phyloP scores from a whole-genome alignment of 30 jellyfish, hydroid and myxozoan genomes.

The Sanderia malayensis region DNA sequence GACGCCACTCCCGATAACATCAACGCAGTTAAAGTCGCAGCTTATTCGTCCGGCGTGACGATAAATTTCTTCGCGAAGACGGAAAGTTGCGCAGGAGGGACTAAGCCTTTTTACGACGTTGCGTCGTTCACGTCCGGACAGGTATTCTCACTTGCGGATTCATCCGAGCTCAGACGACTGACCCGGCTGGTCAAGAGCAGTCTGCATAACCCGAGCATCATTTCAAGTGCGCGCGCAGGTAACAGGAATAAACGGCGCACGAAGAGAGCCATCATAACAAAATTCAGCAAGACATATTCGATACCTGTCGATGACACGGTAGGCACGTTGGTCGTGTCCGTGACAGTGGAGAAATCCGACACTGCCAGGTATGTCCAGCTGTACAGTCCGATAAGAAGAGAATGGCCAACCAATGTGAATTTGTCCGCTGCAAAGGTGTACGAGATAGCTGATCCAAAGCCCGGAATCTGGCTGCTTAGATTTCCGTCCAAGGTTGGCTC shows the following conservation, averaged over 20 bases:
- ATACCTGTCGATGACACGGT: conserved; percentile 72
- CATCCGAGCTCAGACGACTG: conserved; percentile 50
- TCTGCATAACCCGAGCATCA: conserved; percentile 49
- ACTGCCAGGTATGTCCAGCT: conserved; percentile 40
- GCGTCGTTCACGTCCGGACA: conserved; percentile 93
- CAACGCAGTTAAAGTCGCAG: conserved; percentile 72
- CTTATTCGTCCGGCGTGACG: conserved; percentile 72
- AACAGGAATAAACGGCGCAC: conserved; percentile 22
- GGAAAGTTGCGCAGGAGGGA: conserved; percentile 76
- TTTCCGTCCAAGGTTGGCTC: conserved; percentile 48
- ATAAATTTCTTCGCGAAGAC: conserved; percentile 79
- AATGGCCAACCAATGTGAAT: conserved; percentile 41
- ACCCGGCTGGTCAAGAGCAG: conserved; percentile 55
- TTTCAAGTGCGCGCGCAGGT: conserved; percentile 48
- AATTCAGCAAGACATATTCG: conserved; percentile 10
- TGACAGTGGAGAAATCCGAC: conserved; percentile 40
- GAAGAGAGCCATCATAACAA: conserved; percentile 29
- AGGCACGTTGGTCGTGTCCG: conserved; percentile 54
- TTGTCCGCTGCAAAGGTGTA: conserved; percentile 51
- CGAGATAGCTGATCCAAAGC: conserved; percentile 50
- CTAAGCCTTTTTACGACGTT: conserved; percentile 64
- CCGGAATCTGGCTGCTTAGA: conserved; percentile 51
- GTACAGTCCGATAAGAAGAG: conserved; percentile 42
- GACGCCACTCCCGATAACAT: conserved; percentile 73
- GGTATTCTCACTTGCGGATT: conserved; percentile 68